Conservation (phyloP, 2,797 vertebrate species). For the Peromyscus melanophrys region DNA sequence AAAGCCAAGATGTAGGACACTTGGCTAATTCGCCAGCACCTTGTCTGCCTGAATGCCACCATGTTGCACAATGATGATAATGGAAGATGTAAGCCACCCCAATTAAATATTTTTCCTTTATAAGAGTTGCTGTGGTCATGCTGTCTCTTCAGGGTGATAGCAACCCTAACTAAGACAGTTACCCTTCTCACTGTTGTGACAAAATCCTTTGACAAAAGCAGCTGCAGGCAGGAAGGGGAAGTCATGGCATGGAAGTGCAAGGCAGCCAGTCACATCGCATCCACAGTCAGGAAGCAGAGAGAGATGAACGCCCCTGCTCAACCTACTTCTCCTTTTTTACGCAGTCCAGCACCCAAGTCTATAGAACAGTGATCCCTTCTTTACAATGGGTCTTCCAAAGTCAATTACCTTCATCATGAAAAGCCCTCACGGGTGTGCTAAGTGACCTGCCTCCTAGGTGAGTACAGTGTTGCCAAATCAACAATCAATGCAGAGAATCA, state of each 20-base stretch:
- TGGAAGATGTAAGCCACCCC: neutral
- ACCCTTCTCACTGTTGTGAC: neutral
- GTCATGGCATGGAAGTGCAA: neutral
- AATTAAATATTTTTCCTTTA: neutral
- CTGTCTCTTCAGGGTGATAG: neutral
- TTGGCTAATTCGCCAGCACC: neutral
- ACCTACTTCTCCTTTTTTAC: neutral
- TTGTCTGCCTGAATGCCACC: neutral
- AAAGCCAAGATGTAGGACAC: neutral
- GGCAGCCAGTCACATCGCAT: too few species aligned
- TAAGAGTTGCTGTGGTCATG: neutral
- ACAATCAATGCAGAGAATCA: neutral
- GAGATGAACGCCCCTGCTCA: neutral
- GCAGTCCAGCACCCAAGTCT: neutral
- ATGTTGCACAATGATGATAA: neutral
- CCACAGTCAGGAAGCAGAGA: neutral
- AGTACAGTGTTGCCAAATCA: neutral
- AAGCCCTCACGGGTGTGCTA: neutral
- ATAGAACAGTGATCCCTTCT: neutral
- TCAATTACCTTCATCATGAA: neutral
- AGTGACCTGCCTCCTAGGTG: neutral
- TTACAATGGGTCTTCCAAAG: neutral
- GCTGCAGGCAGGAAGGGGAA: neutral
- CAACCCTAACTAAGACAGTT: neutral
- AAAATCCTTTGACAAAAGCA: neutral